Evolutionary conservation across 2,797 vertebrate species (phyloP).

Genomic region (Bucorvus abyssinicus): DNA sequence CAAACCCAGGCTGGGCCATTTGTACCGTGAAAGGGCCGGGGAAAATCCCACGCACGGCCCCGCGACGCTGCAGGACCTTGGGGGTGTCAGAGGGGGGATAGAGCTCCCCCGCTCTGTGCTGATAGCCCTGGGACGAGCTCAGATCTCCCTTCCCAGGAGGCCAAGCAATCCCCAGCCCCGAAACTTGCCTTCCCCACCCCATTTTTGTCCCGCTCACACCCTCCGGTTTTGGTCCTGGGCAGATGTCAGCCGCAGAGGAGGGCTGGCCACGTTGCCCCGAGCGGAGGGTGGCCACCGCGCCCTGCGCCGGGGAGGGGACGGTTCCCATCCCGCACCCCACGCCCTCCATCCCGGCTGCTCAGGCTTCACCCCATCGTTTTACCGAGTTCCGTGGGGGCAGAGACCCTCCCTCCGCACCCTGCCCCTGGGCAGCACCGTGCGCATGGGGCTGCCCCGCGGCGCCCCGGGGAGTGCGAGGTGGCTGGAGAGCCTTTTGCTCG

Average conservation of each 20-base stretch:
- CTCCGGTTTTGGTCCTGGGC: background rate
- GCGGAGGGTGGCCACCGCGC: background rate
- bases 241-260: background rate
- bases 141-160: background rate
- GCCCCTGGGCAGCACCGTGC: background rate
- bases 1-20: background rate
- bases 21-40: background rate
- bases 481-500: background rate
- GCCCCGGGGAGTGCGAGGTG: background rate
- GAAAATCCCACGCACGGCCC: background rate
- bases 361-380: background rate
- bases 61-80: rapidly evolving
- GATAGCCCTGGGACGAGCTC: background rate
- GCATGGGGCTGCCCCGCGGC: background rate
- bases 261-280: rapidly evolving
- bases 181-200: constrained; percentile 1
- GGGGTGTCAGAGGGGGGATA: background rate
- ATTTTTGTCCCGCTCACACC: background rate
- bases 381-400: background rate
- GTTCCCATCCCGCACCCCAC: background rate
- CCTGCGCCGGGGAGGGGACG: background rate
- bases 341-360: background rate
- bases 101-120: background rate
- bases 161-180: background rate
- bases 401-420: background rate